Base-by-base conservation (phyloP, 1,140 invertebrate genomes). In the Plectrocnemia conspersa region DNA sequence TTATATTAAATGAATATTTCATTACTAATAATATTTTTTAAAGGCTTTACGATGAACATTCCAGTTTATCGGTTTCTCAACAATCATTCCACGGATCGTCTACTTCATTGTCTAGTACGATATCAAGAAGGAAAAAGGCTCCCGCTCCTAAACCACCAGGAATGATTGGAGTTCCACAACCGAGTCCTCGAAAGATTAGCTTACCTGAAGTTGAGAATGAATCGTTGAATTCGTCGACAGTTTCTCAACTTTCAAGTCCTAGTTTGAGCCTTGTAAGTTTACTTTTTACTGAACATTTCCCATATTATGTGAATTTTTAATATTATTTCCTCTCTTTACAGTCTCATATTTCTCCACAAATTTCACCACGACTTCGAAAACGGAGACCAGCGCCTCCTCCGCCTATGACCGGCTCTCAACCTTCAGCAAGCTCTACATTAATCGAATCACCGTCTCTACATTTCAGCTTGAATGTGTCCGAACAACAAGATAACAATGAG, bases 211-310 rank as follows among this genome's bases (percentile, higher is more conserved):
- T 32, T 33, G 29, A 29, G 3, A 38, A 53, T 22, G 27, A 33
- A 13, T 22, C 11, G 3, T 22, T 36, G 7, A 44, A 57, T 45
- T 19, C 32, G 11, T 52, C 41, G 1, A 23, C 40, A 1, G 65
- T 61, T 63, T 68, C 68, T 40, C 27, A 60, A 23, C 48, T 64
- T 35, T 67, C 65, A 33, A 75, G 66, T 64, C 70, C 62, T 48
- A 65, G 61, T 54, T 53, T 61, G 7, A 74, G 68, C 64, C 56
- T 64, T 54, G 73, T 76, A 62, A 69, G 71, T 69, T 36, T 13
- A 32, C 35, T 50, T 38, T 36, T 6, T 35, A 27, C 29, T 13
- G n/a, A 29, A 7, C 27, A 29, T 9, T 9, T 9, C 27, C 7
- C 24, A 29, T 19, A 16, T 44, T 22, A 22, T 44, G 6, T 10